Conservation (phyloP, 2,888 invertebrate species). For the Ectemnius continuus region DNA sequence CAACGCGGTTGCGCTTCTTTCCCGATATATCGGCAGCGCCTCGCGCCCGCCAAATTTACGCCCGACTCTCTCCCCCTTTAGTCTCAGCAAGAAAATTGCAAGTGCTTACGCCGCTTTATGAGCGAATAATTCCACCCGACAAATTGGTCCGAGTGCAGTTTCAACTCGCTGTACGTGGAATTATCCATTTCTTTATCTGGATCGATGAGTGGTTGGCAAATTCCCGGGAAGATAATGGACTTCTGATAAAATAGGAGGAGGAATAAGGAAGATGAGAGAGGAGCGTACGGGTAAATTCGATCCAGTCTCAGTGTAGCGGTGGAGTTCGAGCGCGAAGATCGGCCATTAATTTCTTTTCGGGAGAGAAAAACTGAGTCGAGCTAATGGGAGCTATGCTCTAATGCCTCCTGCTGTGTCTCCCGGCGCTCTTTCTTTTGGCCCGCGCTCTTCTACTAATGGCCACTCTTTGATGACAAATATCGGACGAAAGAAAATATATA, state of each 20-base stretch:
- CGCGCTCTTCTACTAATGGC: constrained; percentile 74
- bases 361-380: constrained; percentile 71
- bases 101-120: background rate
- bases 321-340: constrained; percentile 66
- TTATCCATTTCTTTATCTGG: no score
- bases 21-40: background rate
- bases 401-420: constrained; percentile 76
- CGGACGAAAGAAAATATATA: constrained; percentile 77
- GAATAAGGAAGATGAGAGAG: background rate
- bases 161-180: no score
- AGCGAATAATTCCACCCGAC: no score
- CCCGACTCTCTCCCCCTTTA: background rate
- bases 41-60: background rate
- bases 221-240: no score
- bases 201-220: no score
- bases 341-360: constrained; percentile 76
- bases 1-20: background rate
- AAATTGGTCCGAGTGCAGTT: no score
- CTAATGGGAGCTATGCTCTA: constrained; percentile 77
- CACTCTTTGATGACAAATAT: constrained; percentile 78
- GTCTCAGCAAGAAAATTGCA: background rate
- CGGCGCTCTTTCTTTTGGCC: constrained; percentile 66
- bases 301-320: constrained; percentile 32
- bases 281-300: constrained; percentile 15
- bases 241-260: background rate